Percentiles rank a stretch among this genome's conserved stretches.
Evolutionary conservation across 2,888 invertebrate species (phyloP).

Genomic region (Coecobrya sp.): DNA sequence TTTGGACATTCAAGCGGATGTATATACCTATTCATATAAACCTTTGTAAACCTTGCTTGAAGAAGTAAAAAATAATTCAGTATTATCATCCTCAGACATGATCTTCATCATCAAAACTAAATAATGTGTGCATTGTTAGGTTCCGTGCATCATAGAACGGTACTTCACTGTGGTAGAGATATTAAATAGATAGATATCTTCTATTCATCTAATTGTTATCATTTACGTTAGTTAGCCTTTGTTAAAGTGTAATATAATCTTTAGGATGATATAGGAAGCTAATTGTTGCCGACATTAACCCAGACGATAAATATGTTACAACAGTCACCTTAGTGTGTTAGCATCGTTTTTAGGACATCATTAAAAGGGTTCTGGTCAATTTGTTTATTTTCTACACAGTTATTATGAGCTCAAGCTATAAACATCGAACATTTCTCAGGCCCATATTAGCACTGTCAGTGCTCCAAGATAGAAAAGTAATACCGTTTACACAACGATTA

Average conservation of each 20-base stretch:
- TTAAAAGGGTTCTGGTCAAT: slow-evolving; percentile 24
- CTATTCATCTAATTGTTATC: slow-evolving; percentile 55
- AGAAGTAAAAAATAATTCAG: not conserved
- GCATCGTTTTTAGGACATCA: not conserved
- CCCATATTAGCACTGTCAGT: not conserved
- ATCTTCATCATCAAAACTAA: not conserved
- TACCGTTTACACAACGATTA: not conserved
- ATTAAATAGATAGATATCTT: slow-evolving; percentile 16
- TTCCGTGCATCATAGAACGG: not conserved
- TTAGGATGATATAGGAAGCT: slow-evolving; percentile 15
- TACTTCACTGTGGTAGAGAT: not conserved
- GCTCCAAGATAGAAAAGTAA: not conserved
- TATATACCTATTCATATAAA: too few relatives aligned
- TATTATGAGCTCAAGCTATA: not conserved
- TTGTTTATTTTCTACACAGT: not conserved
- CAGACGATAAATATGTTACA: slow-evolving; percentile 1
- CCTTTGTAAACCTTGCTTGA: too few relatives aligned
- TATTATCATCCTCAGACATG: not conserved
- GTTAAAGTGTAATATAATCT: not conserved
- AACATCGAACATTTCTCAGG: not conserved
- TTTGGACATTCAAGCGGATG: too few relatives aligned
- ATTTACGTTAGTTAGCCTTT: slow-evolving; percentile 47
- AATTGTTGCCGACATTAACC: not conserved
- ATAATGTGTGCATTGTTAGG: slow-evolving; percentile 8
- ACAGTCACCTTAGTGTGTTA: not conserved